Evolutionary conservation across 2,797 vertebrate genomes (phyloP).

Genomic region (Salarias fasciatus): DNA sequence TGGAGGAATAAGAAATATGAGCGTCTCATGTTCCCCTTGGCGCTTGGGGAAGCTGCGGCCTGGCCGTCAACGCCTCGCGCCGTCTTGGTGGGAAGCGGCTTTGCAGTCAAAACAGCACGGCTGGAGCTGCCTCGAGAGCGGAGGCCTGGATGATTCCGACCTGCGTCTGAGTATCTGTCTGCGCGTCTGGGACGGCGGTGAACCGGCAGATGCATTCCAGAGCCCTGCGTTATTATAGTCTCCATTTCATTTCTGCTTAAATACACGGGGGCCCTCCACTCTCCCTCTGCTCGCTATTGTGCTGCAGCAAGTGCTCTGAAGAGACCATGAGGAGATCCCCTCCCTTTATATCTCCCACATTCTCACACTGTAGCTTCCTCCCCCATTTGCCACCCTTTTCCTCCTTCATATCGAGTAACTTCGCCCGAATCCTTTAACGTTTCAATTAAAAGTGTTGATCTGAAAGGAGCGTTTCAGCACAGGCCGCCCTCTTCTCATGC

Average conservation of each 20-base stretch:
- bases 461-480: constrained; percentile 19
- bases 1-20: constrained; percentile 8
- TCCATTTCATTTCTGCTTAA: constrained; percentile 57
- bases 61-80: constrained; percentile 47
- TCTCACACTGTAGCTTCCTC: constrained; percentile 47
- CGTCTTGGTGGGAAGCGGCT: constrained; percentile 31
- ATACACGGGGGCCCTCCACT: constrained; percentile 38
- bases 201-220: constrained; percentile 66
- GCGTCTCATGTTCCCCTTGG: constrained; percentile 31
- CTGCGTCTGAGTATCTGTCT: constrained; percentile 25
- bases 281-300: constrained; percentile 44
- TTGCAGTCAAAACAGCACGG: constrained; percentile 58
- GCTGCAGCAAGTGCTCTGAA: constrained; percentile 26
- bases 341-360: constrained; percentile 28
- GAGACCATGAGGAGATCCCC: constrained; percentile 28
- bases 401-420: constrained; percentile 50
- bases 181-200: constrained; percentile 33
- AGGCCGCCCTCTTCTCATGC: constrained; percentile 13
- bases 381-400: constrained; percentile 35
- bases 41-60: constrained; percentile 25
- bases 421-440: constrained; percentile 25
- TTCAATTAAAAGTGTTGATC: constrained; percentile 42
- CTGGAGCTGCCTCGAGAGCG: constrained; percentile 19
- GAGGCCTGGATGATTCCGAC: constrained; percentile 31
- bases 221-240: constrained; percentile 54